Conservation (phyloP, 2,888 invertebrate genomes). For the Exephanes ischioxanthus region DNA sequence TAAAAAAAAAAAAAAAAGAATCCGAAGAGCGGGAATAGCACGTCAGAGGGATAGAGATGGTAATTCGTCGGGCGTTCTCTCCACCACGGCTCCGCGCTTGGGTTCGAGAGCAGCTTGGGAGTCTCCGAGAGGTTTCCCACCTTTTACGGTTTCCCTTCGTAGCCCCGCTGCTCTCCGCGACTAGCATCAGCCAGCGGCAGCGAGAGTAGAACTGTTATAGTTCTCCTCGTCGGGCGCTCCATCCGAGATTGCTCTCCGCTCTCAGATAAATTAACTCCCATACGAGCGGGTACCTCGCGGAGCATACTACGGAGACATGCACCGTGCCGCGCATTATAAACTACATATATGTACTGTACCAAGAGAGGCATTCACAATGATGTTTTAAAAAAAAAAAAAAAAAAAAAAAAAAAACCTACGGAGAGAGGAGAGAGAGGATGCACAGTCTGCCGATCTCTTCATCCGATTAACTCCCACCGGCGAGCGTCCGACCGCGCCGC, state of each 20-base stretch:
- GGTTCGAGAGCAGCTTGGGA: slow-evolving; percentile 82
- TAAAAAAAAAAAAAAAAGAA: slow-evolving; percentile 52
- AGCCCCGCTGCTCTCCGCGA: slow-evolving; percentile 61
- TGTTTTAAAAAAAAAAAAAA: slow-evolving; percentile 43
- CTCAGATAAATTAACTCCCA: slow-evolving; percentile 12
- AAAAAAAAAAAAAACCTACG: slow-evolving; percentile 18
- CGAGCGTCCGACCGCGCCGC: slow-evolving; percentile 61
- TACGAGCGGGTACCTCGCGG: not conserved
- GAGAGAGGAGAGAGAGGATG: slow-evolving; percentile 74
- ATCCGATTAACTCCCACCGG: slow-evolving; percentile 81
- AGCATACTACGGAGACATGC: slow-evolving; percentile 24
- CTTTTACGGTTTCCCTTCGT: slow-evolving; percentile 84
- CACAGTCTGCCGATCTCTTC: slow-evolving; percentile 81
- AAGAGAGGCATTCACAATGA: slow-evolving; percentile 22
- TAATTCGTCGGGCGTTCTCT: slow-evolving; percentile 80
- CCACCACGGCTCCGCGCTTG: slow-evolving; percentile 80
- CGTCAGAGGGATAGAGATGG: slow-evolving; percentile 73
- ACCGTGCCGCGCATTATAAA: slow-evolving; percentile 10
- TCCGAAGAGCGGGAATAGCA: slow-evolving; percentile 64
- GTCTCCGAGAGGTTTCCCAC: slow-evolving; percentile 84
- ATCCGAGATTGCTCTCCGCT: not conserved
- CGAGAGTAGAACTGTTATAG: slow-evolving; percentile 4
- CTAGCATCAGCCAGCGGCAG: slow-evolving; percentile 60
- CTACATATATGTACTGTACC: not conserved
- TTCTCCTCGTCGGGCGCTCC: slow-evolving; percentile 9